A percentile compares a stretch with the other conserved stretches of the same genome.
Evolutionary conservation across 2,113 vertebrate species (phyloP).

Genomic region (Melanerpes formicivorus): DNA sequence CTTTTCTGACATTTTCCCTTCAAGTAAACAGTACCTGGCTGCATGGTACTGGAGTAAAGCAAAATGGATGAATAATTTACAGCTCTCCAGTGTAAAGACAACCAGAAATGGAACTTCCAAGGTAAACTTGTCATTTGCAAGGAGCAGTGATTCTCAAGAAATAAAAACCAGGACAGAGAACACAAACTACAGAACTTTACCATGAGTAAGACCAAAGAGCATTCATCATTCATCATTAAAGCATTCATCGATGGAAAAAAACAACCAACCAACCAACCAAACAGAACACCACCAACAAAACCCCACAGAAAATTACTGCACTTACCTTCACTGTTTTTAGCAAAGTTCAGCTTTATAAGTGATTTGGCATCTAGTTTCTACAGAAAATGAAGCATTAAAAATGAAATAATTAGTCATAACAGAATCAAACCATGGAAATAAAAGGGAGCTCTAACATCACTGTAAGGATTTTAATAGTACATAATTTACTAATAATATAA

Average conservation of each 20-base stretch:
- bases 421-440: background rate
- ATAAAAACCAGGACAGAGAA: background rate
- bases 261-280: background rate
- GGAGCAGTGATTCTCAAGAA: background rate
- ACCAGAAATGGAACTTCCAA: slow-evolving; percentile 7
- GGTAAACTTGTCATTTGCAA: slow-evolving; percentile 3
- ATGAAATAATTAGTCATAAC: background rate
- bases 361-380: slow-evolving; percentile 95
- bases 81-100: background rate
- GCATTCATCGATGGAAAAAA: background rate
- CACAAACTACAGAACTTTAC: background rate
- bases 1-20: background rate
- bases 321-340: slow-evolving; percentile 95
- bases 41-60: background rate
- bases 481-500: slow-evolving; percentile 17
- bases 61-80: slow-evolving; percentile 10
- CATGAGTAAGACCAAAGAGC: background rate
- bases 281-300: background rate
- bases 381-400: slow-evolving; percentile 11
- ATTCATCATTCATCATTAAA: background rate
- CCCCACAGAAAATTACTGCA: background rate
- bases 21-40: background rate
- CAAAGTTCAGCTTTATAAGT: slow-evolving; percentile 92
- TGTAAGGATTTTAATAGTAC: background rate
- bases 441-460: background rate